phyloP scores from a whole-genome alignment of 1,140 invertebrate species.

The Drosophila ogumai region DNA sequence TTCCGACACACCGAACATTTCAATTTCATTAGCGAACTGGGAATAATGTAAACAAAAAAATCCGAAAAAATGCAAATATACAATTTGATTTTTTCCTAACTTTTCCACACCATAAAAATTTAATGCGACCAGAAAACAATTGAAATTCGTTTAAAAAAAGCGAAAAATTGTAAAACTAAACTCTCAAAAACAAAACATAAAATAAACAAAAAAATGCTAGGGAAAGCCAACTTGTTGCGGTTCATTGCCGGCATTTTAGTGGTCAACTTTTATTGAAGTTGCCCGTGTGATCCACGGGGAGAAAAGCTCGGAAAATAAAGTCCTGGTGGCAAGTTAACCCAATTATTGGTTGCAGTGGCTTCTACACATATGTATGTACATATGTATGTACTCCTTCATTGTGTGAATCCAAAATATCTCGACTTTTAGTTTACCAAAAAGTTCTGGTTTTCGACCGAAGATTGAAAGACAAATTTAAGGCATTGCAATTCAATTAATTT shows the following conservation, averaged over 20 bases:
- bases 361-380: neutral
- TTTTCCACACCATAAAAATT: slow-evolving; percentile 33
- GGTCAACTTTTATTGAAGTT: slow-evolving; percentile 32
- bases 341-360: slow-evolving; percentile 9
- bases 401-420: slow-evolving; percentile 8
- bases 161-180: neutral
- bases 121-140: slow-evolving; percentile 27
- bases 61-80: slow-evolving; percentile 7
- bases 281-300: neutral
- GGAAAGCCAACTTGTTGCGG: slow-evolving; percentile 40
- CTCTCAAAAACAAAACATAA: neutral
- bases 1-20: slow-evolving; percentile 47
- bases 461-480: neutral
- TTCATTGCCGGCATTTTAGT: slow-evolving; percentile 37
- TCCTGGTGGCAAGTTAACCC: neutral
- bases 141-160: slow-evolving; percentile 5
- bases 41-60: slow-evolving; percentile 44
- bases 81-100: slow-evolving; percentile 7
- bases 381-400: neutral
- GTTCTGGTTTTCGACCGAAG: neutral
- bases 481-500: neutral
- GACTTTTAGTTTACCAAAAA: slow-evolving; percentile 13
- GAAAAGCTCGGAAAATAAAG: slow-evolving; percentile 1
- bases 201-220: neutral
- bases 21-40: slow-evolving; percentile 44